Conservation (phyloP, 2,888 invertebrate species). For the Piscicola geometra region DNA sequence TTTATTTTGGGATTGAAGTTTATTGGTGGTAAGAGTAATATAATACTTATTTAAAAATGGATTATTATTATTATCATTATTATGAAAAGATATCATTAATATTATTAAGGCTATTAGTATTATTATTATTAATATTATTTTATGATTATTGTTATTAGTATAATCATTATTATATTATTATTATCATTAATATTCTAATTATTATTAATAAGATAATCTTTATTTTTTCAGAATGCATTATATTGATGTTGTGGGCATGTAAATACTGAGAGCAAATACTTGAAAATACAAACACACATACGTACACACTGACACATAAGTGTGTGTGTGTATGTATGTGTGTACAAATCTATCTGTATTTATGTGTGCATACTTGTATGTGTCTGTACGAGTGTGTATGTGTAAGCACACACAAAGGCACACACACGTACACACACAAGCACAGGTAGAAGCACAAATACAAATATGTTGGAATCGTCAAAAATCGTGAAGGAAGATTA, state of each 20-base stretch:
- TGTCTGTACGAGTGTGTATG: no score
- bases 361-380: no score
- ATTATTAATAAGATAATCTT: slow-evolving; percentile 10
- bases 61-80: no score
- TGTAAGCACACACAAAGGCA: not conserved
- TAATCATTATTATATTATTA: slow-evolving; percentile 21
- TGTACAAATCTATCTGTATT: not conserved
- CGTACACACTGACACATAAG: no score
- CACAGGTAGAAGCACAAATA: slow-evolving; percentile 24
- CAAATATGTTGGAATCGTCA: no score
- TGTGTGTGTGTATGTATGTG: not conserved
- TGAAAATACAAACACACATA: no score
- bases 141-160: slow-evolving; percentile 6
- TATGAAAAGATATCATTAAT: no score
- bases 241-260: not conserved
- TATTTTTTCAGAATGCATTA: not conserved
- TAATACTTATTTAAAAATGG: no score
- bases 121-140: not conserved
- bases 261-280: no score
- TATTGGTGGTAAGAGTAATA: no score
- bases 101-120: not conserved
- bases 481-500: no score
- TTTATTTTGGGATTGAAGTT: no score
- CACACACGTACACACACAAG: slow-evolving; percentile 25
- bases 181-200: slow-evolving; percentile 15